Percentiles rank a stretch among this genome's conserved stretches.
These are phyloP conservation scores for Babylonia areolata DNA, from an alignment of 1,140 invertebrate genomes.

Conservation along the genomic window DNA sequence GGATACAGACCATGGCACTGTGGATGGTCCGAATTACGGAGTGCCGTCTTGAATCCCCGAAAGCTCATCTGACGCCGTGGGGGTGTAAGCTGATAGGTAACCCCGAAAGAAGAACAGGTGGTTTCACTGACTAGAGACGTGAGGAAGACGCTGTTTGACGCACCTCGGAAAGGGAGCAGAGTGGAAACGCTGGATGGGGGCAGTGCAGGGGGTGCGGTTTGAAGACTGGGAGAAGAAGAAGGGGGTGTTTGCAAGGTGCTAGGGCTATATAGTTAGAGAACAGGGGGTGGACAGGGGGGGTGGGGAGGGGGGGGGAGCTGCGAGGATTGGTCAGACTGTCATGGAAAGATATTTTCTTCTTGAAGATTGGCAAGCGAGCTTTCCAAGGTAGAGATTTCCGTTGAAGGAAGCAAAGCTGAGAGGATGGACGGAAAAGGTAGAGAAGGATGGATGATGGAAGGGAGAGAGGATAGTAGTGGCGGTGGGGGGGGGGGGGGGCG, in stretches of 20 bases:
- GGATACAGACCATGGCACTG: no score
- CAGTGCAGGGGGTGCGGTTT: no score
- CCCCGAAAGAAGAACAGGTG: constrained; percentile 18
- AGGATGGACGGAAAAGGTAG: background rate
- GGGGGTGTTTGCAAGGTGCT: no score
- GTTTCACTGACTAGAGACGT: background rate
- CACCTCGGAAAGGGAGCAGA: background rate
- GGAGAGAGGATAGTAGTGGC: background rate
- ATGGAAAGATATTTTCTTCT: background rate
- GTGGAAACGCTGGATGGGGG: no score
- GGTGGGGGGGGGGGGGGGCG: background rate
- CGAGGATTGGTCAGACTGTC: background rate
- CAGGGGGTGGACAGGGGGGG: background rate
- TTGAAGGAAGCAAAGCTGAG: background rate
- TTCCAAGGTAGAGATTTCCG: background rate
- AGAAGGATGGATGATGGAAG: background rate
- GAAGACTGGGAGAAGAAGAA: background rate
- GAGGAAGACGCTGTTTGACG: background rate
- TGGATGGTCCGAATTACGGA: background rate
- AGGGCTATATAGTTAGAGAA: no score
- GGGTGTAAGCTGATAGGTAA: constrained; percentile 1
- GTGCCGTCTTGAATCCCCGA: background rate
- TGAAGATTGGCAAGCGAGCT: background rate
- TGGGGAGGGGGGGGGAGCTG: background rate
- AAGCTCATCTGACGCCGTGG: background rate